These are phyloP conservation scores for Drosophila borealis DNA, from an alignment of 2,888 invertebrate genomes.

Conservation along the genomic window DNA sequence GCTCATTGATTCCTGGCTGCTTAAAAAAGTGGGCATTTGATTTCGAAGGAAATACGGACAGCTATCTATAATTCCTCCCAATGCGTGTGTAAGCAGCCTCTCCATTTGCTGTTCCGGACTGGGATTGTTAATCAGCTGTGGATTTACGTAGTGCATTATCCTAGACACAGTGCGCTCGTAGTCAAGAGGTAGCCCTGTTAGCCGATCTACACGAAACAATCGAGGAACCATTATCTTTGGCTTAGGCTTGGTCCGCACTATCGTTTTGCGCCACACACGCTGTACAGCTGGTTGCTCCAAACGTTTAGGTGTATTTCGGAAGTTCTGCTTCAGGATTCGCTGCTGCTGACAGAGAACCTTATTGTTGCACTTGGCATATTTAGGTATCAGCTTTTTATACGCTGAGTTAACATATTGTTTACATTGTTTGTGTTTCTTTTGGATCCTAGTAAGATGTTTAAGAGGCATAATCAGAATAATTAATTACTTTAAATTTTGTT, in stretches of 20 bases:
- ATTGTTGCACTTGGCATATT: background rate
- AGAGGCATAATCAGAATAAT: constrained; percentile 4
- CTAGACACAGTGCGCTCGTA: constrained; percentile 61
- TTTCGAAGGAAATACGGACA: background rate
- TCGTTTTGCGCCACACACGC: constrained; percentile 55
- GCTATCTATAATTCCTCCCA: constrained; percentile 19
- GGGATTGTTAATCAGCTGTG: constrained; percentile 24
- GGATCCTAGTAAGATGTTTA: background rate
- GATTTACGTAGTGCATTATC: constrained; percentile 68
- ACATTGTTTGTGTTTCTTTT: background rate
- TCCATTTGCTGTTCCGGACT: constrained; percentile 38
- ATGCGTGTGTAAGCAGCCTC: constrained; percentile 24
- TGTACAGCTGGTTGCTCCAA: background rate
- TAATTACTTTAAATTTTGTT: constrained; percentile 20
- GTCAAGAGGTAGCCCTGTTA: constrained; percentile 63
- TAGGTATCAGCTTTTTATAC: background rate
- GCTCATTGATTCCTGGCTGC: background rate
- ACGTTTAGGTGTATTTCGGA: background rate
- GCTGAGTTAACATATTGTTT: constrained; percentile 7
- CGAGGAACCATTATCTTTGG: constrained; percentile 28
- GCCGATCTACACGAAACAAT: constrained; percentile 52
- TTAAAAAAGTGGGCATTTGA: constrained; percentile 20
- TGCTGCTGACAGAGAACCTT: constrained; percentile 10
- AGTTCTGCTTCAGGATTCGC: background rate
- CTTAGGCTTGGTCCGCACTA: constrained; percentile 40